Percentiles rank a stretch among this genome's conserved stretches.
phyloP scores from a whole-genome alignment of 1,140 invertebrate genomes.

The Mesaphorura yosii region DNA sequence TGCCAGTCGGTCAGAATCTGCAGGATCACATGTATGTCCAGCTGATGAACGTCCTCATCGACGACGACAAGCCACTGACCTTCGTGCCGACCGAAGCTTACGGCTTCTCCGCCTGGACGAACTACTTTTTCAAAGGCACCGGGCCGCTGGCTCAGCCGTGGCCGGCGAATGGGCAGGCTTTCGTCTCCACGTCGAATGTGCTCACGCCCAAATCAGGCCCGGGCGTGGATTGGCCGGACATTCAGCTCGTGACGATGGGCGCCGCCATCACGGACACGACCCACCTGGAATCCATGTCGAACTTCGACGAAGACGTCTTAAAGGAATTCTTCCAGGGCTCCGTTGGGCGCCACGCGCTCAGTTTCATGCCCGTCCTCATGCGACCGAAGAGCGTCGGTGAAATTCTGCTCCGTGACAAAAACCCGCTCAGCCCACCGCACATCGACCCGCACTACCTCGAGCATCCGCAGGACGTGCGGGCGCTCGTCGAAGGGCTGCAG shows the following conservation, averaged over 20 bases:
- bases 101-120: too few relatives aligned
- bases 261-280: background rate
- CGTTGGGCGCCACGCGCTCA: slow-evolving; percentile 7
- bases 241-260: background rate
- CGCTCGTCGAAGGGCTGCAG: background rate
- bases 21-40: background rate
- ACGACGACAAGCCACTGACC: too few relatives aligned
- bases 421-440: slow-evolving; percentile 4
- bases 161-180: too few relatives aligned
- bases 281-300: background rate
- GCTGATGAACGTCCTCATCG: too few relatives aligned
- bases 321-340: background rate
- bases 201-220: too few relatives aligned
- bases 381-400: slow-evolving; percentile 38
- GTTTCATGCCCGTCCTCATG: background rate
- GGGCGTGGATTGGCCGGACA: slow-evolving; percentile 3
- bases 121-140: too few relatives aligned
- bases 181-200: too few relatives aligned
- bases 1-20: background rate
- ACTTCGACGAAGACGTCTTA: background rate
- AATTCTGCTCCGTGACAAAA: slow-evolving; percentile 39
- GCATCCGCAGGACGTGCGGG: slow-evolving; percentile 20
- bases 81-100: too few relatives aligned
- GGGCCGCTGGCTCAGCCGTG: too few relatives aligned
- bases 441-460: slow-evolving; percentile 23